phyloP scores from a whole-genome alignment of 1,140 invertebrate species.

The Philopotamus ludificatus region DNA sequence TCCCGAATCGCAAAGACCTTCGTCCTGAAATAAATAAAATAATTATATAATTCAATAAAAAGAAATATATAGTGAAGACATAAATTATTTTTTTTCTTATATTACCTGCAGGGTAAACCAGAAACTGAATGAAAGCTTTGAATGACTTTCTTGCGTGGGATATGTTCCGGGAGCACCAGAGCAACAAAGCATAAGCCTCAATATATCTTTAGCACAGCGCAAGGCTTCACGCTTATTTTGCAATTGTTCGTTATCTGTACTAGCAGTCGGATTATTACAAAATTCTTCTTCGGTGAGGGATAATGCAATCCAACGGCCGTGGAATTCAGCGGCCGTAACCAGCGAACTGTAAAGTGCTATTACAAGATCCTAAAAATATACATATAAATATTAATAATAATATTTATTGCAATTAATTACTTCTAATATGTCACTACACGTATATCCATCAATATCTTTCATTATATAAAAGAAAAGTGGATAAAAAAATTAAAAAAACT shows the following conservation, averaged over 20 bases:
- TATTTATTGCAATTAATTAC: not conserved
- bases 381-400: not conserved
- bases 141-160: slow-evolving; percentile 80
- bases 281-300: slow-evolving; percentile 50
- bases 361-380: slow-evolving; percentile 47
- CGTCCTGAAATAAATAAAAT: slow-evolving; percentile 22
- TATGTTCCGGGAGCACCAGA: slow-evolving; percentile 78
- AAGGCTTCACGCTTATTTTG: slow-evolving; percentile 17
- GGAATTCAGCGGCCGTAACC: slow-evolving; percentile 49
- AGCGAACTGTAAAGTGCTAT: slow-evolving; percentile 50
- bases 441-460: too few species aligned
- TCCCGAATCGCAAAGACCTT: slow-evolving; percentile 28
- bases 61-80: not conserved
- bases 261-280: not conserved
- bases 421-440: too few species aligned
- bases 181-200: slow-evolving; percentile 69
- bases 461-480: too few species aligned
- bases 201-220: slow-evolving; percentile 48
- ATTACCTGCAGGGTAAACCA: slow-evolving; percentile 86
- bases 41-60: not conserved
- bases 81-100: not conserved
- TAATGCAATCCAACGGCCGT: slow-evolving; percentile 46
- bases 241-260: not conserved
- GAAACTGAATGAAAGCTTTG: slow-evolving; percentile 81
- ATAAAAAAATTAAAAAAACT: too few species aligned